Conservation (phyloP, 2,797 vertebrate species). For the Peromyscus melanophrys region DNA sequence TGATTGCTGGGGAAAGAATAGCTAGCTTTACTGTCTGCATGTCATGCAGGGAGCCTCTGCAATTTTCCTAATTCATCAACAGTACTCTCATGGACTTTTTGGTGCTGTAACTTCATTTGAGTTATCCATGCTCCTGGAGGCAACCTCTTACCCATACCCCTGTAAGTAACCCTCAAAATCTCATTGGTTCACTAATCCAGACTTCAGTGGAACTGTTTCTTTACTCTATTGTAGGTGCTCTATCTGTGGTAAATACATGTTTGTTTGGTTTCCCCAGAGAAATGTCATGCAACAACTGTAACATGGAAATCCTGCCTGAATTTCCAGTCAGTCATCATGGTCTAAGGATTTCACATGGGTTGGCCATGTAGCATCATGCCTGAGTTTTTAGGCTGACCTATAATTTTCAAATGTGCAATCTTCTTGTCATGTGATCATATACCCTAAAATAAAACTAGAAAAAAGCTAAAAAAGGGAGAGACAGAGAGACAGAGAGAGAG, state of each 20-base stretch:
- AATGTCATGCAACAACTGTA: not conserved
- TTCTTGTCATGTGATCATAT: not conserved
- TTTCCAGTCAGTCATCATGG: not conserved
- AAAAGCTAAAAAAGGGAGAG: not conserved
- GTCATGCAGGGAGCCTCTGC: not conserved
- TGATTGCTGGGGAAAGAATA: not conserved
- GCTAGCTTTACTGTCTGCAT: not conserved
- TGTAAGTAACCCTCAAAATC: not conserved
- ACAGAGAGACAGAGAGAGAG: too few relatives aligned
- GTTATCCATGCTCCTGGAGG: not conserved
- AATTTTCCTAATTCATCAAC: not conserved
- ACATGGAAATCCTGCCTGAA: not conserved
- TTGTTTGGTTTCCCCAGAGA: not conserved
- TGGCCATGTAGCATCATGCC: not conserved
- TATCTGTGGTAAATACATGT: not conserved
- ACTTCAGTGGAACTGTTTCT: not conserved
- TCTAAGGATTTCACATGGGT: not conserved
- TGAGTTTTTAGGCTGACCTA: not conserved
- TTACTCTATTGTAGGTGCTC: not conserved
- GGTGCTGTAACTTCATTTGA: not conserved
- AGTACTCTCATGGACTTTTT: too few relatives aligned
- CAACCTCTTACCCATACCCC: too few relatives aligned
- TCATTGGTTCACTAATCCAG: not conserved
- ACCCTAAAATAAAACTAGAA: constrained; percentile 17
- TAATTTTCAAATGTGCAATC: not conserved